Conservation (phyloP, 2,113 vertebrate genomes). For the Ahaetulla prasina region DNA sequence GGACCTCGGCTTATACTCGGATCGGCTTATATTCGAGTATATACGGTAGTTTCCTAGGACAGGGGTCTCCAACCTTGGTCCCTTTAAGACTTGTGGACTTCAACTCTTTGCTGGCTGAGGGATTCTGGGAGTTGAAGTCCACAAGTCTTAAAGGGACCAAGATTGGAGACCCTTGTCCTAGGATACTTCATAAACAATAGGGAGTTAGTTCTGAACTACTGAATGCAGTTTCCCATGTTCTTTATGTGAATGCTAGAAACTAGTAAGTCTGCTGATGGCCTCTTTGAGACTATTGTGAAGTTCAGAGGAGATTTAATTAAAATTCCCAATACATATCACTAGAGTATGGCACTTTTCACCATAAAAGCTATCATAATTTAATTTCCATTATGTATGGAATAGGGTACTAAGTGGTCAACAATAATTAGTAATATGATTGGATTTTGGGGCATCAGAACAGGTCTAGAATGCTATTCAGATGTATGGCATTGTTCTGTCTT, state of each 20-base stretch:
- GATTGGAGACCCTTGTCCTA: too few species aligned
- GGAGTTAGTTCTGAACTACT: background rate
- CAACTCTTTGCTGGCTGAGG: too few species aligned
- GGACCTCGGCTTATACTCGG: too few species aligned
- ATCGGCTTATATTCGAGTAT: too few species aligned
- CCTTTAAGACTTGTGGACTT: too few species aligned
- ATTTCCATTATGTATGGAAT: background rate
- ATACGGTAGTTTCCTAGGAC: too few species aligned
- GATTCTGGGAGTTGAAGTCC: too few species aligned
- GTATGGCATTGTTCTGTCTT: background rate
- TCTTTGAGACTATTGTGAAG: background rate
- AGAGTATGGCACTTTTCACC: background rate
- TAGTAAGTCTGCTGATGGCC: background rate
- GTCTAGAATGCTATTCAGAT: background rate
- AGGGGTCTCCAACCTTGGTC: too few species aligned
- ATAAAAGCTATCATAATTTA: background rate
- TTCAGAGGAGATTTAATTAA: background rate
- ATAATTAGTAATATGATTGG: background rate
- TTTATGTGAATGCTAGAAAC: background rate
- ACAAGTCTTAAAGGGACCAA: too few species aligned
- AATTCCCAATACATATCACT: background rate
- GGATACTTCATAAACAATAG: background rate
- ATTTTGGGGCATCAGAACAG: background rate
- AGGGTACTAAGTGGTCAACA: background rate
- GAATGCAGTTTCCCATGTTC: background rate